Evolutionary conservation across 2,797 vertebrate species (phyloP), one percentile per base, ranked within the genome.

Genomic region (Hemibagrus guttatus): DNA sequence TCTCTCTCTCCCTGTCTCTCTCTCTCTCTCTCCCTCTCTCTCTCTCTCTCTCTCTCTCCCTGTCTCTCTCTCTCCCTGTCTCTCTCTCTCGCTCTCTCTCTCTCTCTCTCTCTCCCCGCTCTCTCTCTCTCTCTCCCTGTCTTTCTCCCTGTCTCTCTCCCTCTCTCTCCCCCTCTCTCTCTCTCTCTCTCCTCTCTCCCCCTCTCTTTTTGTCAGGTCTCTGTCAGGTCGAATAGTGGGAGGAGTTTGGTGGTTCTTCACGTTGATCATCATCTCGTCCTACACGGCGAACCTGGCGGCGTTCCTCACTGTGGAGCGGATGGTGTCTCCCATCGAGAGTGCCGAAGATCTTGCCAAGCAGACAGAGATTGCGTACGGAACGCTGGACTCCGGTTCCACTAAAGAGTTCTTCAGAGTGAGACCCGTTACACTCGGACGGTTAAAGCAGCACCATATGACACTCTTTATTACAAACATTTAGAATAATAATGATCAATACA

Each of bases 361-460:
- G 96, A 99, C 98, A 0, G 98, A 99, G 95, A 99, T 99, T 83
- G 98, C 98, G 89, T 99, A 99, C 84, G 98, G 98, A 88, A 99
- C 98, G n/a, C 93, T 99, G 94, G 98, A 99, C 95, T 99, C 98
- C 26, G 98, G 98, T 89, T 99, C 98, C 92, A 99, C 98, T 86
- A 99, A 99, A 96, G 98, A 99, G 95, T 99, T 99, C 94, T 99
- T 99, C 93, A 96, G 98, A 97, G 98, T 99, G 96, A 97, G 97
- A 79, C 7, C 0, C 2, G 0, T n/a, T 39, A 17, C 39, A 66
- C 14, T 21, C 42, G 17, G 35, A 26, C 31, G 0, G 3, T 78
- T 56, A 19, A 68, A 35, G 35, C 2, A 66, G 11, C n/a, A 16
- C 28, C n/a, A 2, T 31, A 21, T 58, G 3, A 64, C 63, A n/a